Base-by-base conservation (phyloP, 2,797 vertebrate species). In the Cynodonichthys magdalenae region DNA sequence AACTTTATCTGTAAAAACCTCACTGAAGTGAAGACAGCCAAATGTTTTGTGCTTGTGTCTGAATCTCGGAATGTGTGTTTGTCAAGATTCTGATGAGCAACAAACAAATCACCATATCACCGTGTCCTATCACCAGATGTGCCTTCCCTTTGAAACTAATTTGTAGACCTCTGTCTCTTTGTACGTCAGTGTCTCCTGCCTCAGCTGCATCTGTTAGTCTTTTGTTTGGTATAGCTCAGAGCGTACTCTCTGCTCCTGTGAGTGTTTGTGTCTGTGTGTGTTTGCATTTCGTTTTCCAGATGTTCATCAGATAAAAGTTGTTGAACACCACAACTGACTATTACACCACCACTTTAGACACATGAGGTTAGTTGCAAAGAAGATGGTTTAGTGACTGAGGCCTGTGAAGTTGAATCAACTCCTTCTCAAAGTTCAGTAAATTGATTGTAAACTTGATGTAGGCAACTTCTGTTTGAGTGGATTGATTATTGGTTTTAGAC, bases 291-390 rank as follows among this genome's bases (percentile, higher is more conserved):
- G 83, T 80, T 87, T 73, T 77, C 74, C 61, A 75, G 70, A 82
- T 81, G 81, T 83, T 81, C 81, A 87, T 89, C 85, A 85, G 89
- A 92, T 88, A 90, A 87, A 79, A 67, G 62, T 71, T 68, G 80
- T 74, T 77, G 77, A 89, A 81, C 72, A 74, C 73, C 76, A 77
- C 78, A 83, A 85, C 72, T 79, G 75, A 53, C 73, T 86, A 76
- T 89, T 87, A 84, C 82, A 71, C 62, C 73, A 70, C 71, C 77
- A 69, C 79, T 84, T 87, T 11, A 83, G 76, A 41, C 68, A 85
- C 83, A 74, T 71, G 80, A 86, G 83, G 70, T 85, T 86, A 85
- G 70, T 87, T 81, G 59, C 84, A 89, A 76, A 76, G 46, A 81
- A 65, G 72, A 76, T 83, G 81, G 81, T 59, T 70, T 56, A 64